These are phyloP conservation scores for Aleiodes testaceus DNA, from an alignment of 2,888 invertebrate species.

Conservation along the genomic window DNA sequence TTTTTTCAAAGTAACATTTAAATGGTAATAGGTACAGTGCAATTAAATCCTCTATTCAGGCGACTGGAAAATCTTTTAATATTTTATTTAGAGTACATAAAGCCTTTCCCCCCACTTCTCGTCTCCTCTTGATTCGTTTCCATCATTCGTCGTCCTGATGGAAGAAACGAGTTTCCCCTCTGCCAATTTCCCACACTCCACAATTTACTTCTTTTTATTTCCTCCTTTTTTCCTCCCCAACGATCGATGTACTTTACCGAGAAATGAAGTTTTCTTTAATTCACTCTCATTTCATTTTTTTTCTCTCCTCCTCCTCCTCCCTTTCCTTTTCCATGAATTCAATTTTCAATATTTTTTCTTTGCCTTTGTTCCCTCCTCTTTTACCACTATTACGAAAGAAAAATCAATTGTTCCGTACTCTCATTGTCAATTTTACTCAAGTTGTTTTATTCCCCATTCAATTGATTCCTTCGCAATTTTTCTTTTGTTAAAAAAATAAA, in stretches of 20 bases:
- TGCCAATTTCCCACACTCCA: too few species aligned
- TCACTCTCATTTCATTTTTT: conserved; percentile 16
- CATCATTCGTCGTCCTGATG: neutral
- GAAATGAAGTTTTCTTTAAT: conserved; percentile 35
- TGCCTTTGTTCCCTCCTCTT: neutral
- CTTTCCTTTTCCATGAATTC: conserved; percentile 2
- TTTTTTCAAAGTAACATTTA: neutral
- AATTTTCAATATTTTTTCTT: conserved; percentile 7
- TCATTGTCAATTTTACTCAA: conserved; percentile 22
- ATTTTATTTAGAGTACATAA: neutral
- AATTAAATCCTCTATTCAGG: conserved; percentile 6
- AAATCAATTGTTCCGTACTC: conserved; percentile 13
- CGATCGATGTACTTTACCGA: conserved; percentile 25
- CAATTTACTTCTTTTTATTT: neutral
- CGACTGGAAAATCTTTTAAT: neutral
- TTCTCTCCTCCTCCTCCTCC: neutral
- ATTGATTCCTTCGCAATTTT: neutral
- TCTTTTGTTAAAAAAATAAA: neutral
- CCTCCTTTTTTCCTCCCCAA: neutral
- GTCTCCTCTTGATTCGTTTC: neutral
- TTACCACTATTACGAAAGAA: conserved; percentile 16
- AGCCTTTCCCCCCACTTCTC: too few species aligned
- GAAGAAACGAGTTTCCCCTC: conserved; percentile 7
- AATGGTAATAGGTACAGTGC: neutral
- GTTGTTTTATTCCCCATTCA: conserved; percentile 12